These are phyloP conservation scores for Coregonus ussuriensis DNA, from an alignment of 2,797 vertebrate genomes.

Conservation along the genomic window DNA sequence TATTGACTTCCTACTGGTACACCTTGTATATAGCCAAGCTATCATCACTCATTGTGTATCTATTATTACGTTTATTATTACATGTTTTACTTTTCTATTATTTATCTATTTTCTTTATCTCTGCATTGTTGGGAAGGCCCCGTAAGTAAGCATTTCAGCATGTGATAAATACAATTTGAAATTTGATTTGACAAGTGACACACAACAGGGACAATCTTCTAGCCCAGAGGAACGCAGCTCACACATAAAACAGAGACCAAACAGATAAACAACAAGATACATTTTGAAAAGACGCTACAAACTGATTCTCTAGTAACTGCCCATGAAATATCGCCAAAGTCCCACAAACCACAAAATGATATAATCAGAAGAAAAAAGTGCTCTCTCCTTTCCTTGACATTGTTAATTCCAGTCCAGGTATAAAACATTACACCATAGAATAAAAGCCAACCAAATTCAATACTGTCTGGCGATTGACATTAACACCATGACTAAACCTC, in stretches of 20 bases:
- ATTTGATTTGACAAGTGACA: conserved; percentile 1
- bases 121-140: too few species aligned
- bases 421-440: background rate
- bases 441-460: too few species aligned
- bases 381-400: background rate
- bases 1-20: too few species aligned
- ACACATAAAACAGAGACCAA: background rate
- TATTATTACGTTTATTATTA: too few species aligned
- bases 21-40: too few species aligned
- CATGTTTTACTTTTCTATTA: too few species aligned
- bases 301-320: background rate
- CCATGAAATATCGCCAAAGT: background rate
- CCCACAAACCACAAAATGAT: background rate
- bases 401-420: background rate
- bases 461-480: too few species aligned
- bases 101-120: too few species aligned
- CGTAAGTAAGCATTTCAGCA: too few species aligned
- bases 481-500: background rate
- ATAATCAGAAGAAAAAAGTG: background rate
- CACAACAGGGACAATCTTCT: conserved; percentile 43
- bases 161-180: too few species aligned
- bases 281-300: background rate
- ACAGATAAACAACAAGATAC: background rate
- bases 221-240: background rate
- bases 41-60: too few species aligned